Conservation (phyloP, 1,140 invertebrate species). For the Drosophila ercepeae region DNA sequence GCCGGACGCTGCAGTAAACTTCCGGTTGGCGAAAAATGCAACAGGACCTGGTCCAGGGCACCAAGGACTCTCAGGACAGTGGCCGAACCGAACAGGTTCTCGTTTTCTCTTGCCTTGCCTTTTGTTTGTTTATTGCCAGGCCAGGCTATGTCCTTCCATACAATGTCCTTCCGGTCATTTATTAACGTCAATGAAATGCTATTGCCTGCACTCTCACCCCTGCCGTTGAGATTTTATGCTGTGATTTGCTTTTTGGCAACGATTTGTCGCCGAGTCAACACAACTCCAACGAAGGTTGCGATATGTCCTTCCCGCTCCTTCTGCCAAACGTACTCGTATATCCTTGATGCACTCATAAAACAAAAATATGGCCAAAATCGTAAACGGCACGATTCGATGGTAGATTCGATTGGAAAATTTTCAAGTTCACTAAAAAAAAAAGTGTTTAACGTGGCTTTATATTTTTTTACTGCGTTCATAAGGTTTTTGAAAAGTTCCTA, state of each 20-base stretch:
- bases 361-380: conserved; percentile 56
- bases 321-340: background rate
- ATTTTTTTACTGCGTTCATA: no score
- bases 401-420: background rate
- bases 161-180: conserved; percentile 82
- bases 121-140: conserved; percentile 78
- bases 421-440: no score
- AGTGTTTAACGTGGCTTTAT: no score
- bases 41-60: conserved; percentile 64
- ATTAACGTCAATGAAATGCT: conserved; percentile 79
- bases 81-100: conserved; percentile 10
- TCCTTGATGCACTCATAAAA: conserved; percentile 62
- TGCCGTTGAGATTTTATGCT: conserved; percentile 35
- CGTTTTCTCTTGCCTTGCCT: conserved; percentile 14
- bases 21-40: conserved; percentile 76
- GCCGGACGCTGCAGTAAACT: conserved; percentile 77
- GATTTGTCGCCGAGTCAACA: conserved; percentile 79
- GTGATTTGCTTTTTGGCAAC: conserved; percentile 54
- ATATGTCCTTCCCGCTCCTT: conserved; percentile 34
- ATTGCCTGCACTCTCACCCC: conserved; percentile 43
- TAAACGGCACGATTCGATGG: conserved; percentile 22
- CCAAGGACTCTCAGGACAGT: conserved; percentile 20
- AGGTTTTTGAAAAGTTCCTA: no score
- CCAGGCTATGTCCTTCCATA: conserved; percentile 66
- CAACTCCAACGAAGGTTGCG: conserved; percentile 64